Percentiles rank a stretch among this genome's conserved stretches.
Conservation (phyloP, 2,797 vertebrate genomes). For the Sparus aurata region DNA sequence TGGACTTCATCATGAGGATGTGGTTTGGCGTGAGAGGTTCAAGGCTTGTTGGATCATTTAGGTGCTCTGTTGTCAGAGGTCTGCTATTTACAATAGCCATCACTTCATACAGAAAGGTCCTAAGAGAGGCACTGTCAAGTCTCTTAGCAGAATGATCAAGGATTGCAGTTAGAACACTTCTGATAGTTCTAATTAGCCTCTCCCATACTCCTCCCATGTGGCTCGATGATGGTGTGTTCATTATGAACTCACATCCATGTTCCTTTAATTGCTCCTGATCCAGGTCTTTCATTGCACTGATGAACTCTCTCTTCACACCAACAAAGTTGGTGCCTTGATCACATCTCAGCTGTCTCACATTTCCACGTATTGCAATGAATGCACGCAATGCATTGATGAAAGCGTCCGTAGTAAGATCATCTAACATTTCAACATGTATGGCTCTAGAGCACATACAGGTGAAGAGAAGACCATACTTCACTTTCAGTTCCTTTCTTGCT, state of each 20-base stretch:
- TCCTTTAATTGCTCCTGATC: background rate
- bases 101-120: constrained; percentile 28
- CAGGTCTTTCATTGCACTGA: background rate
- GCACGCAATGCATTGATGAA: too few species aligned
- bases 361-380: too few species aligned
- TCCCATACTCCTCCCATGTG: constrained; percentile 27
- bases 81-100: constrained; percentile 6
- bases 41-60: background rate
- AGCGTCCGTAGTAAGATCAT: too few species aligned
- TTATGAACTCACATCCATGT: background rate
- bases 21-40: constrained; percentile 4
- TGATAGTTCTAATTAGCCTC: background rate
- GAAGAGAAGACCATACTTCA: too few species aligned
- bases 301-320: constrained; percentile 10
- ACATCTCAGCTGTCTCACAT: too few species aligned
- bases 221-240: constrained; percentile 12
- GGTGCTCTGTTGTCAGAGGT: too few species aligned
- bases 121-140: constrained; percentile 2
- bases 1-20: constrained; percentile 20
- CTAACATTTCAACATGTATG: too few species aligned
- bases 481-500: too few species aligned
- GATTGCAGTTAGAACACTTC: constrained; percentile 17
- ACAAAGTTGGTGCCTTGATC: too few species aligned
- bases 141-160: background rate
- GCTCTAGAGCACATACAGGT: too few species aligned